These are phyloP conservation scores for Acanthurus tractus DNA, from an alignment of 2,797 vertebrate species.

Conservation along the genomic window DNA sequence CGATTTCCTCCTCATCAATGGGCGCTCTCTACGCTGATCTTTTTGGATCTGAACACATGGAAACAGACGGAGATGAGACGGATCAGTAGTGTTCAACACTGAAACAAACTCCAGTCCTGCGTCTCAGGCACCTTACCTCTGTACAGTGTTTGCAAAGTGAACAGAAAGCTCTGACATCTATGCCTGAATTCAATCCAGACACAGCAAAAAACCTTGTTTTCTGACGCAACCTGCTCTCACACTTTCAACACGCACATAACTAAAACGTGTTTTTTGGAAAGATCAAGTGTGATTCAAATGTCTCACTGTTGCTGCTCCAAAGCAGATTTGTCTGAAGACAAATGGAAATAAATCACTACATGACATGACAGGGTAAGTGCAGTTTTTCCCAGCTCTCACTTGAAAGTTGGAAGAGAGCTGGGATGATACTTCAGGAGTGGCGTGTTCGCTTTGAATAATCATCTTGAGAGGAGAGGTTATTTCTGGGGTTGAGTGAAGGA, in stretches of 20 bases:
- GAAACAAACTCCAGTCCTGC: background rate
- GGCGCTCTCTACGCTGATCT: constrained; percentile 92
- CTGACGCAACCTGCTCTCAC: background rate
- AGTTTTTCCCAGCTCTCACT: background rate
- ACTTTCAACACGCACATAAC: background rate
- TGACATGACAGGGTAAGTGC: background rate
- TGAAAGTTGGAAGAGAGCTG: background rate
- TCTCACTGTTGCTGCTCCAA: background rate
- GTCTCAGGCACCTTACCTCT: background rate
- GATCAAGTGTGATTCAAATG: background rate
- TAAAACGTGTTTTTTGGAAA: background rate
- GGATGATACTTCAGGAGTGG: background rate
- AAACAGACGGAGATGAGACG: constrained; percentile 32
- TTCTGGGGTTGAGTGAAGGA: background rate
- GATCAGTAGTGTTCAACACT: background rate
- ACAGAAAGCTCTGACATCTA: background rate
- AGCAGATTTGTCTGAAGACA: no score
- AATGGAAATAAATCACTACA: background rate
- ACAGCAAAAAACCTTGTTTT: background rate
- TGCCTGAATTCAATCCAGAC: background rate
- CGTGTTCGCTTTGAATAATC: background rate
- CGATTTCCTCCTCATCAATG: constrained; percentile 94
- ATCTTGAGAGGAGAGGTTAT: constrained; percentile 9
- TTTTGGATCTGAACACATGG: constrained; percentile 85
- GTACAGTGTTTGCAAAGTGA: background rate